Conservation (phyloP, 2,888 invertebrate species). For the Acanthosepion esculentum region DNA sequence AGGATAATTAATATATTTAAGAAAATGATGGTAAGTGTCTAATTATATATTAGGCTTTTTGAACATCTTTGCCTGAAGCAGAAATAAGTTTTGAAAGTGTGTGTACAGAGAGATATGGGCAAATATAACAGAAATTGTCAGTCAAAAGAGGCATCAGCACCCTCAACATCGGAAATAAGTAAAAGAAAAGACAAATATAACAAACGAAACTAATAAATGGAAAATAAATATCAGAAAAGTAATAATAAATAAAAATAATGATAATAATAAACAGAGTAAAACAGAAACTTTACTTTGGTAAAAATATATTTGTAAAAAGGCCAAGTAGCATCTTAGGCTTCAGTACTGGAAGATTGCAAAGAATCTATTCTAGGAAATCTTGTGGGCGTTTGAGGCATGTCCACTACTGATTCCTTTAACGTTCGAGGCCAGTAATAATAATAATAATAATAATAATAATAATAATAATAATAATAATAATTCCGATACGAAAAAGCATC, state of each 20-base stretch:
- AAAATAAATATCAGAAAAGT: background rate
- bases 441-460: slow-evolving; percentile 10
- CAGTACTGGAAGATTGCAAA: background rate
- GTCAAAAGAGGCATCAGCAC: background rate
- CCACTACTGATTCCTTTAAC: background rate
- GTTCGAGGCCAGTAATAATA: background rate
- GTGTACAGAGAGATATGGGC: too few species aligned
- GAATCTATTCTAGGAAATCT: background rate
- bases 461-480: slow-evolving; percentile 11
- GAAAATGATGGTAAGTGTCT: background rate
- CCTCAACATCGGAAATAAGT: background rate
- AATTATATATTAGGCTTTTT: background rate
- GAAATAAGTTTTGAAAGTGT: too few species aligned
- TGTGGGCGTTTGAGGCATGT: background rate
- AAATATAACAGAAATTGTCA: background rate
- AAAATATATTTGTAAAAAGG: background rate
- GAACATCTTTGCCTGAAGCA: background rate
- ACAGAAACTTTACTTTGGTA: background rate
- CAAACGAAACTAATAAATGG: background rate
- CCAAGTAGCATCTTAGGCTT: background rate
- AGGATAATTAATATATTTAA: background rate
- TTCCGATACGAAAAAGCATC: background rate
- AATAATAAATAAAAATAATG: background rate
- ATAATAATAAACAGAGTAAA: background rate
- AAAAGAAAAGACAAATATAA: background rate